These are phyloP conservation scores for Agrilus mali DNA, from an alignment of 2,888 invertebrate genomes.

Conservation along the genomic window DNA sequence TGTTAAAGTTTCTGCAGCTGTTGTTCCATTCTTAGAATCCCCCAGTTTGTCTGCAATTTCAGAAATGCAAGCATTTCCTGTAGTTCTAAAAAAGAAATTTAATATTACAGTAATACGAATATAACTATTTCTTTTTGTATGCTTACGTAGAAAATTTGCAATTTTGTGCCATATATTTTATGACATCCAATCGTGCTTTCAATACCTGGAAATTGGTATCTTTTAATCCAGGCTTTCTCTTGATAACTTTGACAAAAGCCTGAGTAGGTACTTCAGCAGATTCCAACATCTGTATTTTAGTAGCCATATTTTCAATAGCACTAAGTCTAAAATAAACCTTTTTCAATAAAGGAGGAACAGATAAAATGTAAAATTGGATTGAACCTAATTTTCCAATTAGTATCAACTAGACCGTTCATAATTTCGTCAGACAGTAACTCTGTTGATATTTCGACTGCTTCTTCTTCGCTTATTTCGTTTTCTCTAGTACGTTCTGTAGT, in stretches of 20 bases:
- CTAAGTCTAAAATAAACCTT: slow-evolving; percentile 40
- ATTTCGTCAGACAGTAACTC: slow-evolving; percentile 52
- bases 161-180: slow-evolving; percentile 66
- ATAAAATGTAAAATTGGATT: background rate
- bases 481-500: slow-evolving; percentile 35
- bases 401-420: slow-evolving; percentile 51
- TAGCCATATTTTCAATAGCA: slow-evolving; percentile 60
- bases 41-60: slow-evolving; percentile 78
- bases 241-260: slow-evolving; percentile 57
- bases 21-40: slow-evolving; percentile 63
- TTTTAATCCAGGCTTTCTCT: slow-evolving; percentile 75
- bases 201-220: slow-evolving; percentile 89
- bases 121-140: background rate
- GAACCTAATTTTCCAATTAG: slow-evolving; percentile 68
- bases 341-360: background rate
- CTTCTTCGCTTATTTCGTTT: slow-evolving; percentile 61
- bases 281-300: slow-evolving; percentile 48
- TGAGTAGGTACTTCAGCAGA: slow-evolving; percentile 57
- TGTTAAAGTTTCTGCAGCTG: slow-evolving; percentile 57
- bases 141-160: slow-evolving; percentile 54
- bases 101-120: slow-evolving; percentile 1
- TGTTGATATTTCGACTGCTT: slow-evolving; percentile 61
- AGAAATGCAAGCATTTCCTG: slow-evolving; percentile 61
- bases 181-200: slow-evolving; percentile 66
- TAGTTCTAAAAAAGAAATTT: slow-evolving; percentile 38